Conservation (phyloP, 2,888 invertebrate genomes). For the Limenitis camilla region DNA sequence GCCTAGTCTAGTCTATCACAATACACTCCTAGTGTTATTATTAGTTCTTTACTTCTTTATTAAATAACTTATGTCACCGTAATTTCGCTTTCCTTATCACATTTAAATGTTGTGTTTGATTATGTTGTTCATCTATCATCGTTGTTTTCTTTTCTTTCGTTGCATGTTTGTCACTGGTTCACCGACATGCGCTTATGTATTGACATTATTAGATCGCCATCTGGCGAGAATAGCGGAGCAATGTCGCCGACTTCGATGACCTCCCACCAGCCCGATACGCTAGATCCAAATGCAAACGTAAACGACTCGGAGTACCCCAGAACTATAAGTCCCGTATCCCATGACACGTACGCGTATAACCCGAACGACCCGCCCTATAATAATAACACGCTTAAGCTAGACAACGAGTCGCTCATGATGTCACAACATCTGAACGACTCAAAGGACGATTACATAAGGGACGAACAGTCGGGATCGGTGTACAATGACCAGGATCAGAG, state of each 20-base stretch:
- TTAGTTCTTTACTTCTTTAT: conserved; percentile 37
- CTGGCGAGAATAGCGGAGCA: conserved; percentile 59
- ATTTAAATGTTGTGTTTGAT: conserved; percentile 34
- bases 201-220: conserved; percentile 65
- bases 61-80: conserved; percentile 26
- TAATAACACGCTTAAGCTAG: conserved; percentile 67
- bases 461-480: conserved; percentile 53
- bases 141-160: conserved; percentile 56
- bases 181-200: conserved; percentile 70
- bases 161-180: conserved; percentile 73
- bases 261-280: conserved; percentile 46
- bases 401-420: conserved; percentile 64
- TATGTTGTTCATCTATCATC: conserved; percentile 50
- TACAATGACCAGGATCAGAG: conserved; percentile 58
- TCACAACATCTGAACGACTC: conserved; percentile 57
- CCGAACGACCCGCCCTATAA: conserved; percentile 53
- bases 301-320: conserved; percentile 54
- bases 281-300: conserved; percentile 41
- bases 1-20: conserved; percentile 19
- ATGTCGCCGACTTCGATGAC: conserved; percentile 62
- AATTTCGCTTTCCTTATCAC: conserved; percentile 52
- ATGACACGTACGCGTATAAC: conserved; percentile 78
- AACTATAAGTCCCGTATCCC: conserved; percentile 60
- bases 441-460: conserved; percentile 57
- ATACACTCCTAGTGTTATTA: conserved; percentile 20